Evolutionary conservation across 2,797 vertebrate genomes (phyloP), one percentile per base, ranked within the genome.

Genomic region (Hoplostethus mediterraneus): DNA sequence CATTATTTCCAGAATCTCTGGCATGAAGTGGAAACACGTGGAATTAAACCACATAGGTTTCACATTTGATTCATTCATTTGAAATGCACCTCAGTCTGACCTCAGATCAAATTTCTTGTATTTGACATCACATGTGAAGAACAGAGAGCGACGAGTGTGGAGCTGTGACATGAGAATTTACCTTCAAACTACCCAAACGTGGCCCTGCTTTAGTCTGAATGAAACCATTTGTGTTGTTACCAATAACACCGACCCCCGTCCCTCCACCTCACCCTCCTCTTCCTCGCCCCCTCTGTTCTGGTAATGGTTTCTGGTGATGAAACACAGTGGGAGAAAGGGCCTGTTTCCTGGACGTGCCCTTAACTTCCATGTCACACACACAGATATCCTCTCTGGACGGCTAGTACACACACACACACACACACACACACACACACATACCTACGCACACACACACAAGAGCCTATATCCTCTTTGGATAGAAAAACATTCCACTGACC

Each of bases 261-360:
- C 47, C 42, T 74, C 38, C 3, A 31, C 63, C 14, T 38, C 67
- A 44, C 54, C 58, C 51, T 47, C 52, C 44, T 67, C 63, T 16
- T 60, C 55, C 52, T 30, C 30, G 62, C 28, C 5, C 11, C 33
- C 75, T 74, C 71, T 44, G 16, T 8, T 12, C 59, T 52, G 28
- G 68, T 21, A 21, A 21, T 21, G 21, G 61, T 52, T 61, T 48
- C 33, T 38, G 47, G 42, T 84, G 84, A 87, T 82, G 71, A 75
- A 90, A 85, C 75, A 13, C 25, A 17, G 59, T 14, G 7, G 54
- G 77, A 78, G 78, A 86, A 78, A 83, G 73, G 69, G 67, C 54
- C 77, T 77, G 86, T 90, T 92, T 92, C 90, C 92, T 87, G 90
- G 81, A 91, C 82, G 83, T 88, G 79, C 77, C 87, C 88, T 67